These are phyloP conservation scores for Danaus melanippus DNA, from an alignment of 1,140 invertebrate genomes.

Conservation along the genomic window DNA sequence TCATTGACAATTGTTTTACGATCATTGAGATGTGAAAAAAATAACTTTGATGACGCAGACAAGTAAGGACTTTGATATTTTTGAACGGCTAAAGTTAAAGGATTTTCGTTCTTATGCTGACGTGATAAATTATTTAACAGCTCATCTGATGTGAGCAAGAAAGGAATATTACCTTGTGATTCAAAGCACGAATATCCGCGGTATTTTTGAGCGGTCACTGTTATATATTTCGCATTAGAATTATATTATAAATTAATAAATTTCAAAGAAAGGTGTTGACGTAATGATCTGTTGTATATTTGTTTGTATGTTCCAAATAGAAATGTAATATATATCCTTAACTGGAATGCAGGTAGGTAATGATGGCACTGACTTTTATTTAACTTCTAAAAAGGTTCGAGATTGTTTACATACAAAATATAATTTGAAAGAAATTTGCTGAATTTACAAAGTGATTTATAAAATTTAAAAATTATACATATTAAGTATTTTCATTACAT, in stretches of 20 bases:
- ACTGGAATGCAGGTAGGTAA: too few species aligned
- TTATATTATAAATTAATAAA: constrained; percentile 9
- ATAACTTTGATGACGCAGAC: constrained; percentile 2
- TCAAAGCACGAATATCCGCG: constrained; percentile 14
- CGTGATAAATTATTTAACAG: too few species aligned
- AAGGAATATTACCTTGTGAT: constrained; percentile 4
- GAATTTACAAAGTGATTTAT: too few species aligned
- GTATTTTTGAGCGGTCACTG: constrained; percentile 22
- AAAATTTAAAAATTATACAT: too few species aligned
- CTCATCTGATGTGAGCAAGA: too few species aligned
- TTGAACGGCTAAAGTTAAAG: neutral
- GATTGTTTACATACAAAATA: too few species aligned
- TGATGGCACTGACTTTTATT: too few species aligned
- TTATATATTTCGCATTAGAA: constrained; percentile 20
- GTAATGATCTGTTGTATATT: constrained; percentile 7
- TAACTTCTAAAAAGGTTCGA: too few species aligned
- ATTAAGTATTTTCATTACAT: too few species aligned
- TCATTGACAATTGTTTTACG: constrained; percentile 3
- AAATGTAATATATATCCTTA: too few species aligned
- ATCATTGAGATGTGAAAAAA: constrained; percentile 3
- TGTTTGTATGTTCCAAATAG: too few species aligned
- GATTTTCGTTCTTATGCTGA: constrained; percentile 2
- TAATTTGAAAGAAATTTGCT: too few species aligned
- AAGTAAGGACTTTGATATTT: constrained; percentile 6
- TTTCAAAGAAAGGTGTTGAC: constrained; percentile 5